These are phyloP conservation scores for Gonatopus flavifemur DNA, from an alignment of 1,140 invertebrate genomes.

Conservation along the genomic window DNA sequence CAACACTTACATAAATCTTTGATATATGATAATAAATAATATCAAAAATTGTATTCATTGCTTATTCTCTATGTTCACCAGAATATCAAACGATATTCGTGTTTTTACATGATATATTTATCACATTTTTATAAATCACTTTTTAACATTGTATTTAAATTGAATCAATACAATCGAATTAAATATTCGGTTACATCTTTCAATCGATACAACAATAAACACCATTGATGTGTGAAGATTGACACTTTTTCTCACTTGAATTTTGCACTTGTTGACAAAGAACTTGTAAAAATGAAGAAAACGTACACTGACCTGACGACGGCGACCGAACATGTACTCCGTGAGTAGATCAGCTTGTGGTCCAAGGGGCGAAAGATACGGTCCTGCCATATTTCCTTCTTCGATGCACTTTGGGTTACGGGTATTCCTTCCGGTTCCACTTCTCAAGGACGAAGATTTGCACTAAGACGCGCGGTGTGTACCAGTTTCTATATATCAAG, in stretches of 20 bases:
- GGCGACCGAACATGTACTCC: slow-evolving; percentile 88
- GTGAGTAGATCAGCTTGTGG: slow-evolving; percentile 79
- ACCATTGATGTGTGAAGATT: too few relatives aligned
- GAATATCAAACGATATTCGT: too few relatives aligned
- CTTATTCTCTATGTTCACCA: too few relatives aligned
- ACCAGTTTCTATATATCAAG: too few relatives aligned
- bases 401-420: background rate
- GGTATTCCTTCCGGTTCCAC: background rate
- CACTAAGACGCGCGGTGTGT: too few relatives aligned
- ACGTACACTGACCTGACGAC: slow-evolving; percentile 72
- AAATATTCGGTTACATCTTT: slow-evolving; percentile 9
- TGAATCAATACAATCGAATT: too few relatives aligned
- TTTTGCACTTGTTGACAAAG: background rate
- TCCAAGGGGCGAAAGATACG: slow-evolving; percentile 75
- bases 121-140: too few relatives aligned
- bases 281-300: slow-evolving; percentile 31
- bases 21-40: too few relatives aligned
- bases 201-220: background rate
- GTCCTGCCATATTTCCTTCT: slow-evolving; percentile 76
- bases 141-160: too few relatives aligned
- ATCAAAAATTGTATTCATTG: too few relatives aligned
- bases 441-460: slow-evolving; percentile 7
- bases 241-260: background rate
- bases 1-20: too few relatives aligned
- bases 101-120: too few relatives aligned